Percentiles rank a stretch among this genome's conserved stretches.
Conservation (phyloP, 2,888 invertebrate species). For the Aspidiotus rigidus region DNA sequence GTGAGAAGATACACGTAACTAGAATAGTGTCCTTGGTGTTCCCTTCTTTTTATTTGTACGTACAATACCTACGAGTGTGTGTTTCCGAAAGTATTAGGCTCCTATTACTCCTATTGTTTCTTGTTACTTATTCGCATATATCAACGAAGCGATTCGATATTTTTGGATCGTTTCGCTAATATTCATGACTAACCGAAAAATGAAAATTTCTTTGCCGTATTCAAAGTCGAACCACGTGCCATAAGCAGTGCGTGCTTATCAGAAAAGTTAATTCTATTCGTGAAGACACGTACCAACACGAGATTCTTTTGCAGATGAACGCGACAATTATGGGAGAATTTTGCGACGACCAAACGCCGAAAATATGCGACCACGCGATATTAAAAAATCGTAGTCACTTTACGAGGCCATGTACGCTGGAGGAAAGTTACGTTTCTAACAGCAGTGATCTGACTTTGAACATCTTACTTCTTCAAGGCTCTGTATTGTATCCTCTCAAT, state of each 20-base stretch:
- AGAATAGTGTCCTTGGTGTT: neutral
- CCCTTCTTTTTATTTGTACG: neutral
- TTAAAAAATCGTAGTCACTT: constrained; percentile 62
- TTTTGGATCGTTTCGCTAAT: too few relatives aligned
- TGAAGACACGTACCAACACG: neutral
- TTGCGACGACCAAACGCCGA: constrained; percentile 57
- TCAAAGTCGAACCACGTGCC: too few relatives aligned
- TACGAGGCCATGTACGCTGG: constrained; percentile 57
- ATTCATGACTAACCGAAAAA: too few relatives aligned
- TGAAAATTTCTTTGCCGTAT: too few relatives aligned
- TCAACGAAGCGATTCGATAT: too few relatives aligned
- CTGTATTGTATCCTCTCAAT: constrained; percentile 65
- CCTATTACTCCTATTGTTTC: too few relatives aligned
- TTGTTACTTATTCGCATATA: too few relatives aligned
- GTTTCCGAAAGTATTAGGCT: too few relatives aligned
- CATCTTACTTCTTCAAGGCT: constrained; percentile 67
- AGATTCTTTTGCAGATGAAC: constrained; percentile 39
- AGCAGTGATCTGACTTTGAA: constrained; percentile 66
- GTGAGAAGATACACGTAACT: constrained; percentile 34
- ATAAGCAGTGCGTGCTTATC: too few relatives aligned
- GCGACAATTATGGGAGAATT: constrained; percentile 62
- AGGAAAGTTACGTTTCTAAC: constrained; percentile 69
- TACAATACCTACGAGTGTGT: too few relatives aligned
- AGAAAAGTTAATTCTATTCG: too few relatives aligned
- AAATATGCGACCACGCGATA: constrained; percentile 63